A percentile compares a stretch with the other conserved stretches of the same genome.
Conservation (phyloP, 2,113 vertebrate genomes). For the Heptranchias perlo region DNA sequence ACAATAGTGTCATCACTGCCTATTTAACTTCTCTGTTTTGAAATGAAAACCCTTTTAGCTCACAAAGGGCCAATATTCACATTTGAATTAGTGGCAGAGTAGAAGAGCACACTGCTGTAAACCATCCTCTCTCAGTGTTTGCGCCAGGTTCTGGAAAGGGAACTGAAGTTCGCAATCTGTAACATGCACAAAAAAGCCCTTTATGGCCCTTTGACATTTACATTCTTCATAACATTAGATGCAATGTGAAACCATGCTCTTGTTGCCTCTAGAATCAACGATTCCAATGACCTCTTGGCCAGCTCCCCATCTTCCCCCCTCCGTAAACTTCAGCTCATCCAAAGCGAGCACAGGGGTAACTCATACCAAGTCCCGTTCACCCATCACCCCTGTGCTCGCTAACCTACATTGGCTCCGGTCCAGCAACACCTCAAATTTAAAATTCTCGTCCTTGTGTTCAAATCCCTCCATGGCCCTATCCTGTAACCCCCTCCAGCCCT, state of each 20-base stretch:
- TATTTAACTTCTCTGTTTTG: not conserved
- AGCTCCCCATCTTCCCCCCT: not conserved
- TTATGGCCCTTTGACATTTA: not conserved
- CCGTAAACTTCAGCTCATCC: not conserved
- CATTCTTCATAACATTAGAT: not conserved
- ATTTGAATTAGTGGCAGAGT: not conserved
- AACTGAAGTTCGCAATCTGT: not conserved
- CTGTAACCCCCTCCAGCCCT: too few relatives aligned
- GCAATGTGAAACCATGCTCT: not conserved
- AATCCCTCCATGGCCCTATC: too few relatives aligned
- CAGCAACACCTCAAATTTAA: too few relatives aligned
- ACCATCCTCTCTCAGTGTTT: not conserved
- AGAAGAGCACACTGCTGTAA: not conserved
- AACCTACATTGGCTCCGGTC: too few relatives aligned
- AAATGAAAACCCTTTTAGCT: not conserved
- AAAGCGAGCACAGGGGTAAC: too few relatives aligned
- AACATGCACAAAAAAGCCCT: not conserved
- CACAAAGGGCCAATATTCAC: not conserved
- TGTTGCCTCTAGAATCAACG: not conserved
- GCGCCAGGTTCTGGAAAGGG: not conserved
- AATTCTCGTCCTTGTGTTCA: too few relatives aligned
- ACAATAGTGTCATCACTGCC: not conserved
- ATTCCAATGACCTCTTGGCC: not conserved
- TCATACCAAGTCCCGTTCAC: too few relatives aligned
- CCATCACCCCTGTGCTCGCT: too few relatives aligned